A percentile compares a stretch with the other conserved stretches of the same genome.
Conservation (phyloP, 2,888 invertebrate genomes). For the Tenodera sinensis region DNA sequence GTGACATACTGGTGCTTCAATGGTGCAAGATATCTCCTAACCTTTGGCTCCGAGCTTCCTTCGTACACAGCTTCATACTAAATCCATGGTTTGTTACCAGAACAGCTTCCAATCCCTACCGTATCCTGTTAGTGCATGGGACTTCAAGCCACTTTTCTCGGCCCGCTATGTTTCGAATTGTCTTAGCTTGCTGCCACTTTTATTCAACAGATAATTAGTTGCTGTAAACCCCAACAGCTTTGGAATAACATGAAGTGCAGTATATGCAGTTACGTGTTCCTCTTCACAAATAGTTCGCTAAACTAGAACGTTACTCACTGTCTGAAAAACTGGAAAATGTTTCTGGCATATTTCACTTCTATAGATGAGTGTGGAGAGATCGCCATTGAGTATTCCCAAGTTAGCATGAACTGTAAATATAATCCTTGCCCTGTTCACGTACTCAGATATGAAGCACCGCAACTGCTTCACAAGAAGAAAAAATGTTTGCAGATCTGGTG, state of each 20-base stretch:
- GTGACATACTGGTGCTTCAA: too few relatives aligned
- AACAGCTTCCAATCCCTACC: too few relatives aligned
- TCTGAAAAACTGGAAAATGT: neutral
- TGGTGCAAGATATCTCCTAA: too few relatives aligned
- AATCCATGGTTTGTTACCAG: too few relatives aligned
- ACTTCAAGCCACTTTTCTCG: too few relatives aligned
- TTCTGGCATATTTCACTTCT: neutral
- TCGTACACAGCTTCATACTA: too few relatives aligned
- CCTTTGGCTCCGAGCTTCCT: too few relatives aligned
- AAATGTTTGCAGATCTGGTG: too few relatives aligned
- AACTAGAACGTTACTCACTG: neutral
- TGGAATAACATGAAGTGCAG: slow-evolving; percentile 18
- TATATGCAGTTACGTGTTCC: neutral
- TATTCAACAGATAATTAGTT: slow-evolving; percentile 15
- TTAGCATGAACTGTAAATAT: neutral
- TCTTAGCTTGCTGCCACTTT: too few relatives aligned
- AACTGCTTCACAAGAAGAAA: neutral
- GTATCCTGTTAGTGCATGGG: too few relatives aligned
- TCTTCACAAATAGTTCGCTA: neutral
- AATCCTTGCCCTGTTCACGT: neutral
- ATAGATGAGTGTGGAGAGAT: neutral
- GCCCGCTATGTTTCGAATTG: too few relatives aligned
- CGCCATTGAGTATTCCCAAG: slow-evolving; percentile 19
- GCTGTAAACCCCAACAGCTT: neutral
- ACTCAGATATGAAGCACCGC: neutral